Evolutionary conservation across 2,888 invertebrate genomes (phyloP).

Genomic region (Pilophorus perplexus): DNA sequence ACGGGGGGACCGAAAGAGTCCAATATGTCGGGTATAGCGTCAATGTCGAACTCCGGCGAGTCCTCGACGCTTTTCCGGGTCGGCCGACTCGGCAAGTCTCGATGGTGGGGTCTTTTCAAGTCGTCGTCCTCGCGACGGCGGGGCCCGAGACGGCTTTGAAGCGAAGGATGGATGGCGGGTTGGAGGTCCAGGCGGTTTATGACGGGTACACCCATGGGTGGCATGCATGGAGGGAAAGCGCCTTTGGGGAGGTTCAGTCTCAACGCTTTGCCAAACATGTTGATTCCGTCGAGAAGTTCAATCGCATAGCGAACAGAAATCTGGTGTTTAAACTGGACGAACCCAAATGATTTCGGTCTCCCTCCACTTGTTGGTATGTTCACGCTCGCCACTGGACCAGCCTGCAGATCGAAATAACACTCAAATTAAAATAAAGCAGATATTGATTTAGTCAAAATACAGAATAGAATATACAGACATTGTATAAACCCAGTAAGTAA

Average conservation of each 20-base stretch:
- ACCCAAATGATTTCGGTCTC: constrained; percentile 70
- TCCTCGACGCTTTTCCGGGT: not conserved
- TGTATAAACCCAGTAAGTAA: too few species aligned
- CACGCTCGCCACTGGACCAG: constrained; percentile 75
- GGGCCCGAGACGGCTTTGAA: too few species aligned
- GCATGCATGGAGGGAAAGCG: not conserved
- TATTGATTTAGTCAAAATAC: too few species aligned
- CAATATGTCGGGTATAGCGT: constrained; percentile 22
- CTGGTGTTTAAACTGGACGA: constrained; percentile 73
- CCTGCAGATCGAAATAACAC: too few species aligned
- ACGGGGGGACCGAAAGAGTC: constrained; percentile 4
- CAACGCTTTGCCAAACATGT: constrained; percentile 56
- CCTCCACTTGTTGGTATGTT: constrained; percentile 74
- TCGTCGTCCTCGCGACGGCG: not conserved
- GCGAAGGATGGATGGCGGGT: not conserved
- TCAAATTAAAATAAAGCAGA: constrained; percentile 41
- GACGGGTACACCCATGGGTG: too few species aligned
- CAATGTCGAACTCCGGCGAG: not conserved
- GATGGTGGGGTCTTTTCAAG: too few species aligned
- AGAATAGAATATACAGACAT: too few species aligned
- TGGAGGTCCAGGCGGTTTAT: not conserved
- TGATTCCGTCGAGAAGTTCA: constrained; percentile 68
- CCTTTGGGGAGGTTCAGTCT: constrained; percentile 17
- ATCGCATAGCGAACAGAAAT: constrained; percentile 74
- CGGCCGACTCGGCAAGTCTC: too few species aligned